Evolutionary conservation across 2,113 vertebrate species (phyloP).

Genomic region (Donacobius atricapilla): DNA sequence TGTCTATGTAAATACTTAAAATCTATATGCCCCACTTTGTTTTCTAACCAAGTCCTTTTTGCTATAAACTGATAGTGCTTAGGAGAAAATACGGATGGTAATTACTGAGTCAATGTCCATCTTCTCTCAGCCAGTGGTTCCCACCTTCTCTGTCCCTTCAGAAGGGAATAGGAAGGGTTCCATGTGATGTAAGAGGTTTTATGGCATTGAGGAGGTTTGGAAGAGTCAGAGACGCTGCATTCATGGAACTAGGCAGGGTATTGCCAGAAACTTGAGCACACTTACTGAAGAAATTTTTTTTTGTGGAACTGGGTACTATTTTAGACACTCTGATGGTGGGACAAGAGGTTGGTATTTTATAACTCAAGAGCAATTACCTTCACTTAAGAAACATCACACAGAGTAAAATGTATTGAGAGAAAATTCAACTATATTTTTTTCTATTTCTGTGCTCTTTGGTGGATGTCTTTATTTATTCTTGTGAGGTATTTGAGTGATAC

Average conservation of each 20-base stretch:
- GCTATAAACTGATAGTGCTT: not conserved
- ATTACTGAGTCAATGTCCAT: not conserved
- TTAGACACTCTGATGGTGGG: not conserved
- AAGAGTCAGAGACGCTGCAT: not conserved
- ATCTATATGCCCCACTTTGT: not conserved
- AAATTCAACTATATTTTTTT: not conserved
- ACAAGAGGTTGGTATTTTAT: not conserved
- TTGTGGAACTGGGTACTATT: not conserved
- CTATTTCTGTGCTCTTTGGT: not conserved
- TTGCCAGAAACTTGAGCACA: not conserved
- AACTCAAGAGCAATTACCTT: not conserved
- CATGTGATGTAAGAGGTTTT: accelerated
- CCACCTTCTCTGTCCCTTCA: not conserved
- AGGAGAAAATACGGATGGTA: not conserved
- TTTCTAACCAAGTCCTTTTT: not conserved
- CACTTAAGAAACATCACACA: not conserved
- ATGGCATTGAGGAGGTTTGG: not conserved
- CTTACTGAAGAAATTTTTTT: not conserved
- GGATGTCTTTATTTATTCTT: not conserved
- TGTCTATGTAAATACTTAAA: not conserved
- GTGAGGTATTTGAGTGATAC: not conserved
- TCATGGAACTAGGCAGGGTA: not conserved
- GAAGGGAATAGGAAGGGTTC: not conserved
- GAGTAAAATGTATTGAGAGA: not conserved
- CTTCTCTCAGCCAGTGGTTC: not conserved